Conservation (phyloP, 1,140 invertebrate genomes). For the Drosophila pruinosa region DNA sequence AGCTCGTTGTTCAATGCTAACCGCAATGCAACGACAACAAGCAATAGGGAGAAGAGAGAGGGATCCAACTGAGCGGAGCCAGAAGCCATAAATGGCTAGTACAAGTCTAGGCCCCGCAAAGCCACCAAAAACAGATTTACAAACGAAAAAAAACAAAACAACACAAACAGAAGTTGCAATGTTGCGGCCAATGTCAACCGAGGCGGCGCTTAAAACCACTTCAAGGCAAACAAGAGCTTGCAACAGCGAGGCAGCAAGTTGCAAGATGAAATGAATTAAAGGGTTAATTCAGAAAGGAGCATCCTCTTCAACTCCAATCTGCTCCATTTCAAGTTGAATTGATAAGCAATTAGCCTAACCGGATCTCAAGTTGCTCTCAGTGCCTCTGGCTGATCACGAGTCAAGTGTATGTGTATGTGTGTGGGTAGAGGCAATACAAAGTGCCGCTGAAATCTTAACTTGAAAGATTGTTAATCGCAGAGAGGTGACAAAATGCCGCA, state of each 20-base stretch:
- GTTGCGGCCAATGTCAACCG: conserved; percentile 67
- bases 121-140: conserved; percentile 48
- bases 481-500: conserved; percentile 62
- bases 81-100: conserved; percentile 79
- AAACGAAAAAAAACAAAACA: not conserved
- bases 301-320: conserved; percentile 5
- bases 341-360: conserved; percentile 61
- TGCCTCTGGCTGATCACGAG: not conserved
- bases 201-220: conserved; percentile 36
- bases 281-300: conserved; percentile 9
- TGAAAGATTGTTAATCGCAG: conserved; percentile 2
- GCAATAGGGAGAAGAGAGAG: conserved; percentile 12
- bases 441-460: conserved; percentile 24
- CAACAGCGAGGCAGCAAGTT: not conserved
- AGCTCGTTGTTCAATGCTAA: conserved; percentile 56
- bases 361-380: conserved; percentile 21
- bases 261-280: not conserved
- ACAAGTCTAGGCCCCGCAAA: conserved; percentile 68
- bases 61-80: conserved; percentile 1
- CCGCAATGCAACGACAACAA: conserved; percentile 55
- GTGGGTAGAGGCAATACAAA: not conserved
- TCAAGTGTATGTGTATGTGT: conserved; percentile 2
- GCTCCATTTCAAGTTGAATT: conserved; percentile 5
- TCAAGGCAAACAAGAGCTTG: conserved; percentile 26
- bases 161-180: conserved; percentile 61